Evolutionary conservation across 2,113 vertebrate species (phyloP), one percentile per base, ranked within the genome.

Genomic region (Triplophysa rosa): DNA sequence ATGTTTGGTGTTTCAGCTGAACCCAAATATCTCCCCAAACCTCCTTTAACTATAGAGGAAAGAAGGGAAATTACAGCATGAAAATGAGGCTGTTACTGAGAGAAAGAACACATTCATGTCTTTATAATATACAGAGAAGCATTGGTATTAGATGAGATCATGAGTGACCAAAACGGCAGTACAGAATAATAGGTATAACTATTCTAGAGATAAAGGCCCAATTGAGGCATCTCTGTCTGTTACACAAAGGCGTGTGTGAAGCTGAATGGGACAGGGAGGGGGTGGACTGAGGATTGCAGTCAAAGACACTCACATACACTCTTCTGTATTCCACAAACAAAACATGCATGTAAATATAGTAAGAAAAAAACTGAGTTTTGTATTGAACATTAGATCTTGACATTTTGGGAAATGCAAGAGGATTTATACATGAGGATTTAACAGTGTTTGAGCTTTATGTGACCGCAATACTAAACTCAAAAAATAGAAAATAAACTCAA

Each of bases 221-320:
- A 94, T 94, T 8, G 95, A 95, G 88, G 95, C 95, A 95, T 79
- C 94, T 92, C 86, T 95, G 92, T 93, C 94, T 95, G 77, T 54
- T 79, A 86, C 58, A 84, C 70, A 82, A 79, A 80, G 67, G 24
- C 76, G 70, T 45, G 82, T 83, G 86, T 87, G 87, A 82, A 82
- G 79, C 82, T 79, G 40, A 65, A 79, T 72, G 79, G 61, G 82
- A 73, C 73, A 61, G 79, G 40, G 82, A 29, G 66, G 70, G 69
- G 78, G 54, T 64, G 26, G 66, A 68, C 33, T 37, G 54, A 80
- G 58, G 21, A 62, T 19, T 70, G 58, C 40, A 21, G 9, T 45
- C 64, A 45, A 47, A 80, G 49, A 33, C 75, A 42, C 42, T 45
- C 17, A 33, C 47, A 72, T 12, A 45, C 42, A 45, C 63, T 82